Percentiles rank a stretch among this genome's conserved stretches.
Evolutionary conservation across 2,888 invertebrate genomes (phyloP).

Genomic region (Drosophila siamana): DNA sequence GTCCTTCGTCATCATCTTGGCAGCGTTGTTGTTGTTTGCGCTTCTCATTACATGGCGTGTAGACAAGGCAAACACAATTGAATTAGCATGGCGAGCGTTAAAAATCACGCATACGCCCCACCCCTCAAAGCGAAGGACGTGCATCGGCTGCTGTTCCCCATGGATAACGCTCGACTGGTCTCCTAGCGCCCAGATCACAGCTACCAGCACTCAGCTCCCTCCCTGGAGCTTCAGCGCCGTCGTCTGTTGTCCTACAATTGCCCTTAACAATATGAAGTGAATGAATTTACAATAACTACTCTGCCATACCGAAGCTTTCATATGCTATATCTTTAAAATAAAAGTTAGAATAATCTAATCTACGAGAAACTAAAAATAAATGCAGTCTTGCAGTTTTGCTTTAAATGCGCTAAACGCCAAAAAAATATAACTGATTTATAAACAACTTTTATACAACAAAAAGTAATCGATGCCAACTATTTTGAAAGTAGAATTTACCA

Average conservation of each 20-base stretch:
- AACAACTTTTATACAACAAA: too few relatives aligned
- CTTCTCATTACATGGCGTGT: conserved; percentile 79
- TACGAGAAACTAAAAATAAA: neutral
- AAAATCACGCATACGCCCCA: conserved; percentile 79
- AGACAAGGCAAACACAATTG: conserved; percentile 80
- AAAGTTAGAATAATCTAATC: too few relatives aligned
- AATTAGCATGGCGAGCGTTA: conserved; percentile 76
- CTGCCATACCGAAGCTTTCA: conserved; percentile 25
- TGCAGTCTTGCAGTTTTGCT: neutral
- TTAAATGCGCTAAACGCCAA: neutral
- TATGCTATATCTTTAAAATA: conserved; percentile 14
- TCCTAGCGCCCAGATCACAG: conserved; percentile 2
- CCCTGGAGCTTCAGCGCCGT: neutral
- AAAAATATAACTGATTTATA: too few relatives aligned
- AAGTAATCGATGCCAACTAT: too few relatives aligned
- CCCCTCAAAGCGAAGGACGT: conserved; percentile 26
- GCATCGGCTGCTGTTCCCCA: conserved; percentile 44
- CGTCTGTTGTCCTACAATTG: conserved; percentile 72
- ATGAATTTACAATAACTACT: conserved; percentile 22
- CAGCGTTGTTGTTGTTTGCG: conserved; percentile 64
- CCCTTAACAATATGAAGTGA: conserved; percentile 63
- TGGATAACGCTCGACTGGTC: conserved; percentile 40
- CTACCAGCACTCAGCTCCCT: conserved; percentile 60
- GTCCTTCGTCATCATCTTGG: conserved; percentile 50
- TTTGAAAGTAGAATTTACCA: too few relatives aligned